A percentile compares a stretch with the other conserved stretches of the same genome.
Conservation (phyloP, 2,113 vertebrate genomes). For the Salvator merianae region DNA sequence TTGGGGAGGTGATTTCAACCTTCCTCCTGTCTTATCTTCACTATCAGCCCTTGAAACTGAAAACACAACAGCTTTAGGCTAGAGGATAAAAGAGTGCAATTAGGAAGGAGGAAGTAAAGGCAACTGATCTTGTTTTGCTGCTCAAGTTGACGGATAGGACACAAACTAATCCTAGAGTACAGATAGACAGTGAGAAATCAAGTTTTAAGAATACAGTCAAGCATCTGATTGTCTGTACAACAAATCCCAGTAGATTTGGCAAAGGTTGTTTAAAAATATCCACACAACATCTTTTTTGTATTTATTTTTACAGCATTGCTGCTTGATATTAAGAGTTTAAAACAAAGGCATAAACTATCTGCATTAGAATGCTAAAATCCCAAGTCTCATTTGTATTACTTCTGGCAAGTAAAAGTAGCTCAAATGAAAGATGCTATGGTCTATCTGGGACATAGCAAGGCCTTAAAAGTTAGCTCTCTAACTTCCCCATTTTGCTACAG, state of each 20-base stretch:
- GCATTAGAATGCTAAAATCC: not conserved
- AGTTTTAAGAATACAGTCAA: conserved; percentile 19
- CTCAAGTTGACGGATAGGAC: not conserved
- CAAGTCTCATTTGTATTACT: not conserved
- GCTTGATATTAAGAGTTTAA: not conserved
- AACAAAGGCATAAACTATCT: not conserved
- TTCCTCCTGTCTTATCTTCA: not conserved
- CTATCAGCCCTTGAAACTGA: conserved; percentile 23
- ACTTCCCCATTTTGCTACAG: no score
- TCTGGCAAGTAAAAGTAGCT: not conserved
- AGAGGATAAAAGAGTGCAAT: conserved; percentile 12
- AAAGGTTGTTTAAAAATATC: conserved; percentile 3
- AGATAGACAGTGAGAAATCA: not conserved
- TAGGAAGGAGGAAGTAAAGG: not conserved
- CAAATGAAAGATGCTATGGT: not conserved
- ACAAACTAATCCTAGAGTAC: conserved; percentile 10
- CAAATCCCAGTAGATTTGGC: not conserved
- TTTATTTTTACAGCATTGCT: not conserved
- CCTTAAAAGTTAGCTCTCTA: not conserved
- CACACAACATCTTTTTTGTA: not conserved
- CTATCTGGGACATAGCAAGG: not conserved
- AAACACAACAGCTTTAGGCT: not conserved
- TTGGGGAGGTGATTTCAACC: conserved; percentile 35
- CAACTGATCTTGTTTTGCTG: conserved; percentile 7
- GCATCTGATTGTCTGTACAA: not conserved